Base-by-base conservation (phyloP, 2,888 invertebrate species). In the Tinea pellionella region DNA sequence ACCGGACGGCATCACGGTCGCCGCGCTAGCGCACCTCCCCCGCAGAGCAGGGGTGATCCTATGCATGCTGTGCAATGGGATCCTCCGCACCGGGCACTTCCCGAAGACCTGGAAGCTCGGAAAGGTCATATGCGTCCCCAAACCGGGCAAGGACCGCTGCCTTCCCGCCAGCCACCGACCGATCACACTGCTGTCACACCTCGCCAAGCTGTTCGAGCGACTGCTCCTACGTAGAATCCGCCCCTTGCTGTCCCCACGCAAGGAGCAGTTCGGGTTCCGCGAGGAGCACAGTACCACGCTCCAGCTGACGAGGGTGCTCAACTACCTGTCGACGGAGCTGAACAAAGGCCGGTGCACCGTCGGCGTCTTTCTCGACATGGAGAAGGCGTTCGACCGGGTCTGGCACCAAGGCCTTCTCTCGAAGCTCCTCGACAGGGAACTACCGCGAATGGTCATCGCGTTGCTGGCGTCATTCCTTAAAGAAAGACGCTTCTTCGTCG, bases 51-150 rank as follows among this genome's bases (percentile, higher is more conserved):
- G 64, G 0, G 65, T 60, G 0, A 60, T 63, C 4, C 0, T 64
- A 0, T 60, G 65, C 3, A 47, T 62, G 0, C 60, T 67, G 0
- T 66, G 60, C 58, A 67, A 65, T 47, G 64, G 64, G 11, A 62
- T 64, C 7, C 24, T 68, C 24, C 61, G 66, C n/a, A 61, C 62
- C 7, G 64, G 65, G 3, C 65, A 66, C 61, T 65, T 63, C 51
- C 66, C 67, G 0, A 57, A 12, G 0, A 6, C 16, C 13, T 65
- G 65, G 64, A 64, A 64, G 59, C 13, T 2, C 4, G 63, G 61
- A 42, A 59, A 60, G 18, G 64, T 66, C 8, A 63, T 65, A 32
- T 61, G 62, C 61, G 42, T 65, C 1, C 65, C 63, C 0, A 67
- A 67, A 29, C 64, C 64, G 13, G 66, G 66, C 12, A 65, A 64